Base-by-base conservation (phyloP, 2,113 vertebrate species). In the Thamnaconus septentrionalis region DNA sequence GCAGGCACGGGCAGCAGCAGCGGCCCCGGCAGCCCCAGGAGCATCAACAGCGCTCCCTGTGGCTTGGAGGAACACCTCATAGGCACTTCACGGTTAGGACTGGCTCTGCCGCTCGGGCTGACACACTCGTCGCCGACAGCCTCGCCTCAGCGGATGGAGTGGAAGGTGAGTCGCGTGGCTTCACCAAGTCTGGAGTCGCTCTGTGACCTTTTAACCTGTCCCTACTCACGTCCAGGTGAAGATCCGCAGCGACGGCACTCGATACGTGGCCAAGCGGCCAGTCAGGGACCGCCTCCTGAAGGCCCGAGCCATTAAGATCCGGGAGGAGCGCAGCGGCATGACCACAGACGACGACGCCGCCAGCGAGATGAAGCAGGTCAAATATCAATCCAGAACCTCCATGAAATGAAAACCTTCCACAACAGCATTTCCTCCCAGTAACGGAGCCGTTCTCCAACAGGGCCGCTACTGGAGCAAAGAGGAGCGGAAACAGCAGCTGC, bases 391-490 rank as follows among this genome's bases (percentile, higher is more conserved):
- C 18, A 31, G 18, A 31, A 31, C 18, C 18, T 31, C 1, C 18
- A 31, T 31, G 18, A 31, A 31, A 31, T 31, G 18, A 31, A 31
- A 31, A 31, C 18, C 18, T 2, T 31, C 18, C 1, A 31, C 44
- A 45, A 45, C 44, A 45, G 44, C 6, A 12, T 52, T 52, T 52
- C 5, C n/a, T 52, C 50, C n/a, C 12, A 12, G 11, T 5, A 45
- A 31, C 18, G 18, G 18, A 31, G 18, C 18, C 18, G 18, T 31
- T 31, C 18, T 49, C 4, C 6, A 4, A 56, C 72, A 94, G 87
- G 94, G 94, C 0, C 93, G 94, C 10, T 95, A 94, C 83, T 96
- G 94, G 94, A 95, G 93, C 90, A 93, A 92, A 67, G 94, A 94
- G 63, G 93, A 95, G 76, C 90, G 94, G 41, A 95, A 95, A 76